Evolutionary conservation across 2,888 invertebrate genomes (phyloP).

Genomic region (Nowickia ferox): DNA sequence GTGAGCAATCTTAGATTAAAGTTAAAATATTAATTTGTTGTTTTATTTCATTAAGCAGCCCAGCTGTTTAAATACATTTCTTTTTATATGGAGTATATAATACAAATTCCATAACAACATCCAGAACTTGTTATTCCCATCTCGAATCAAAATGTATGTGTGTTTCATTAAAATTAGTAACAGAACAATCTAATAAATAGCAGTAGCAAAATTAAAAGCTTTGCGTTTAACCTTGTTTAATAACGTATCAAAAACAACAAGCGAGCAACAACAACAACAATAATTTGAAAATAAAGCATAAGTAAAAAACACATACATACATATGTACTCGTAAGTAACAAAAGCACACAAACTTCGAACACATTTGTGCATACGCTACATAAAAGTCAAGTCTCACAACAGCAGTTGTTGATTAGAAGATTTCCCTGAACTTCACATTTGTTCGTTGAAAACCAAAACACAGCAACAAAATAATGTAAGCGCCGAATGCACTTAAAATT

Average conservation of each 20-base stretch:
- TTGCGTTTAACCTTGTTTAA: constrained; percentile 68
- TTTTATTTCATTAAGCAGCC: background rate
- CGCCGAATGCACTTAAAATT: constrained; percentile 39
- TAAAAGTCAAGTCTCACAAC: constrained; percentile 45
- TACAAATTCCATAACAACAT: constrained; percentile 22
- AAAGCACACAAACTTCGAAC: constrained; percentile 19
- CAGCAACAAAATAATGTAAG: constrained; percentile 25
- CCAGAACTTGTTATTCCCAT: constrained; percentile 38
- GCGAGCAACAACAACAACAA: constrained; percentile 15
- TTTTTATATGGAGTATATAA: background rate
- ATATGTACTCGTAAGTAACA: too few species aligned
- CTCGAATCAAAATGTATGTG: constrained; percentile 18
- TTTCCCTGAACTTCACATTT: constrained; percentile 81
- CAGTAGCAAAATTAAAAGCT: constrained; percentile 56
- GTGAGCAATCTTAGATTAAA: constrained; percentile 3
- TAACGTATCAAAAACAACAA: constrained; percentile 47
- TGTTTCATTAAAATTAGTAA: constrained; percentile 37
- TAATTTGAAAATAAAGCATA: constrained; percentile 29
- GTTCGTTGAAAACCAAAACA: constrained; percentile 65
- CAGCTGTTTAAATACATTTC: background rate
- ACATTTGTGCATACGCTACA: background rate
- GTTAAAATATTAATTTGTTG: background rate
- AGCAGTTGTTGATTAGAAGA: constrained; percentile 75
- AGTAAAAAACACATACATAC: constrained; percentile 11
- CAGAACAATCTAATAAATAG: constrained; percentile 44